These are phyloP conservation scores for Goniozus legneri DNA, from an alignment of 1,140 invertebrate genomes.

Conservation along the genomic window DNA sequence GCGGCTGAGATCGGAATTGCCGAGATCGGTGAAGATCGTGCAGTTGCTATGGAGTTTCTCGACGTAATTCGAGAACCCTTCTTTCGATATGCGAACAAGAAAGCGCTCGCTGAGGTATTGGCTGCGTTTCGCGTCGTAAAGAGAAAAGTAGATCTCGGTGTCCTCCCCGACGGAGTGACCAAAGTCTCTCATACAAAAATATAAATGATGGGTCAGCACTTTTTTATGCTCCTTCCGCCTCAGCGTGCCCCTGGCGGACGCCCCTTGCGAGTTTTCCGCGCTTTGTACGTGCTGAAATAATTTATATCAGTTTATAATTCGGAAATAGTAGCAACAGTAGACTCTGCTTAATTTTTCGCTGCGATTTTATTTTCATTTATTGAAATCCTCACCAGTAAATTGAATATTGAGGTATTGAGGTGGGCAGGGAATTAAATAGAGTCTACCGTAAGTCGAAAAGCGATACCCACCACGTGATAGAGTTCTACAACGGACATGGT, in stretches of 20 bases:
- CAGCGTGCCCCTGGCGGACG: conserved; percentile 72
- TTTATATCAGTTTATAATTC: not conserved
- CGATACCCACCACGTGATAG: conserved; percentile 69
- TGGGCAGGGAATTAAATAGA: too few relatives aligned
- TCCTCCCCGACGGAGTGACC: conserved; percentile 83
- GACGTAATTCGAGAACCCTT: conserved; percentile 85
- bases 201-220: conserved; percentile 75
- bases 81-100: conserved; percentile 81
- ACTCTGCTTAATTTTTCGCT: too few relatives aligned
- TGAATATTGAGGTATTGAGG: too few relatives aligned
- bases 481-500: conserved; percentile 83
- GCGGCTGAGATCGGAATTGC: conserved; percentile 73
- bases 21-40: conserved; percentile 83
- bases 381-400: too few relatives aligned
- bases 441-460: not conserved
- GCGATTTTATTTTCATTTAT: too few relatives aligned
- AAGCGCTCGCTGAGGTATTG: conserved; percentile 81
- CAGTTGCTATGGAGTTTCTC: conserved; percentile 85
- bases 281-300: conserved; percentile 69
- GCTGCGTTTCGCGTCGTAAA: conserved; percentile 75
- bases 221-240: conserved; percentile 66
- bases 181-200: conserved; percentile 85
- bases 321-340: too few relatives aligned
- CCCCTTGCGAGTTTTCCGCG: conserved; percentile 73
- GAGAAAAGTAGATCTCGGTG: conserved; percentile 81